A percentile compares a stretch with the other conserved stretches of the same genome.
These are phyloP conservation scores for Drosophila albomicans DNA, from an alignment of 1,140 invertebrate genomes.

Conservation along the genomic window DNA sequence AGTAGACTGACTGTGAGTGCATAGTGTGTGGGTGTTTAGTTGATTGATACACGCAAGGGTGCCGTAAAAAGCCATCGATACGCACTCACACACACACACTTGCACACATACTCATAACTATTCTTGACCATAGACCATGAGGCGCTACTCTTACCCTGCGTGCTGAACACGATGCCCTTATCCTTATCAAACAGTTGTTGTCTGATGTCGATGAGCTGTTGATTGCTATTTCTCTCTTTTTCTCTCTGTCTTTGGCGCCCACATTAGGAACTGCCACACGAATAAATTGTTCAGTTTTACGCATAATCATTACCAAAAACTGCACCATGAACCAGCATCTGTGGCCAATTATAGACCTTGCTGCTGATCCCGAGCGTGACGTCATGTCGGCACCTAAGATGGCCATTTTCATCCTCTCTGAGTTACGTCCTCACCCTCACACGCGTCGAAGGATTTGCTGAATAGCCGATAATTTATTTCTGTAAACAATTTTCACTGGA, in stretches of 20 bases:
- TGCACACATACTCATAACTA: conserved; percentile 10
- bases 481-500: conserved; percentile 76
- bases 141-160: conserved; percentile 8
- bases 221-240: conserved; percentile 58
- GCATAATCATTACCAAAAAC: conserved; percentile 65
- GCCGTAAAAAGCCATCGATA: conserved; percentile 53
- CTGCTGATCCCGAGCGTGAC: conserved; percentile 57
- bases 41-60: conserved; percentile 60
- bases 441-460: conserved; percentile 59
- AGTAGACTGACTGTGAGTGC: no score
- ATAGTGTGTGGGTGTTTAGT: conserved; percentile 53
- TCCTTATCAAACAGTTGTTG: conserved; percentile 65
- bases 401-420: conserved; percentile 1
- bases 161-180: conserved; percentile 43
- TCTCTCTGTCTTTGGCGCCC: conserved; percentile 51
- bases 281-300: conserved; percentile 56
- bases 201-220: conserved; percentile 55
- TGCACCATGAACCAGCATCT: conserved; percentile 62
- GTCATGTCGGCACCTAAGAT: conserved; percentile 62
- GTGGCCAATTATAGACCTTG: conserved; percentile 64
- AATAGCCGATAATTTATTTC: conserved; percentile 72
- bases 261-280: conserved; percentile 36
- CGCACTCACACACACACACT: conserved; percentile 9
- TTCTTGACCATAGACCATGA: conserved; percentile 24
- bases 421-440: background rate